Base-by-base conservation (phyloP, 2,888 invertebrate genomes). In the Lasioglossum morio region DNA sequence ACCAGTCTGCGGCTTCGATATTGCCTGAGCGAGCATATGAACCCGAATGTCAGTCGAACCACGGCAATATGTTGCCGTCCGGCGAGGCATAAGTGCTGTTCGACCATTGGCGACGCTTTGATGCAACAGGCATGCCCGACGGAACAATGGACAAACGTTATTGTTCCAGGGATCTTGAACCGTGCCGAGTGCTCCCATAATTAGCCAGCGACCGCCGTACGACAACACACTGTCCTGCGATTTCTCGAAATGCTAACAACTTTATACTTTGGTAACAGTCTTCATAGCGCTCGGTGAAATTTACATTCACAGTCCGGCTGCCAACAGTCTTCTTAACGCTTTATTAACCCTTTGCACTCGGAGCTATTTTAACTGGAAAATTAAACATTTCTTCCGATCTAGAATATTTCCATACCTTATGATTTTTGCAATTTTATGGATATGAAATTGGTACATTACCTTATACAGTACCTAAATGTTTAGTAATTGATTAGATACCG, bases 101-200 rank as follows among this genome's bases (percentile, higher is more conserved):
- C 60, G 81, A 69, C 46, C 37, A 63, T 79, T 48, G 63, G 73
- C 75, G 82, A 78, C 73, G 87, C 89, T 72, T 75, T 82, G 89
- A 82, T 23, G 89, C 90, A 90, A 89, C 90, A 90, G 89, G 91
- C 90, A 82, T 82, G 2, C 63, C 46, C 73, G 74, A 37, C 74
- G 53, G 43, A 74, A 89, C 88, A 90, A 91, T 85, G 84, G 81
- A 81, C 89, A 83, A 79, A 75, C 86, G 82, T 86, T 82, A 90
- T 88, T 90, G 91, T 89, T 81, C 80, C 60, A 78, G 69, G 79
- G 74, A 79, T 85, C 89, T 87, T 85, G 84, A 79, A 89, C 90
- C 77, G 90, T 27, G 79, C 69, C 70, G 82, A 66, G 77, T 53
- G 80, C 69, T 83, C 72, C 78, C 43, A 70, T 83, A 79, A 88